phyloP scores from a whole-genome alignment of 2,113 vertebrate genomes.

The Bubo scandiacus region DNA sequence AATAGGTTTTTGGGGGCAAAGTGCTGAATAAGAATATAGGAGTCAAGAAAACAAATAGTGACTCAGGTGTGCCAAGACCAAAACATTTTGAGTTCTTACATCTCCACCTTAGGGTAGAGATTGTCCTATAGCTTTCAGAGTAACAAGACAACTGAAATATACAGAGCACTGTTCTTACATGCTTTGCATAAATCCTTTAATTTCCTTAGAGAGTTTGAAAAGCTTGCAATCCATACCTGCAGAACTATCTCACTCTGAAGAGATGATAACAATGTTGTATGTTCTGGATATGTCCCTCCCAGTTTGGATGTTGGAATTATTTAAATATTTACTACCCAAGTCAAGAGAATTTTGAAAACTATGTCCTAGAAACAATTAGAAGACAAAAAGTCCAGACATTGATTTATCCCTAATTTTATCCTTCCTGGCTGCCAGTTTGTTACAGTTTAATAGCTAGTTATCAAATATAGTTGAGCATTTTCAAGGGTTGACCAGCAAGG shows the following conservation, averaged over 20 bases:
- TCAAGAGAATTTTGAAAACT: neutral
- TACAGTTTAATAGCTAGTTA: neutral
- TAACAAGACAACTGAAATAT: neutral
- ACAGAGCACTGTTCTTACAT: neutral
- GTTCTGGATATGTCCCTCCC: neutral
- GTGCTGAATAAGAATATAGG: neutral
- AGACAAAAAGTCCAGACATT: neutral
- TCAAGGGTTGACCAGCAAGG: neutral
- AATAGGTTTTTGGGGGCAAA: neutral
- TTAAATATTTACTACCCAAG: neutral
- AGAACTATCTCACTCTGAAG: neutral
- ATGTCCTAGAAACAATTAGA: neutral
- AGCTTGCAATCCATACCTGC: rapidly evolving
- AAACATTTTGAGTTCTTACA: neutral
- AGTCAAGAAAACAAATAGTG: neutral
- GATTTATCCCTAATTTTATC: neutral
- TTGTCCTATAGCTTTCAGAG: neutral
- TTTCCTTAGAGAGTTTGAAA: neutral
- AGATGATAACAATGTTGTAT: rapidly evolving
- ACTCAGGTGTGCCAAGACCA: neutral
- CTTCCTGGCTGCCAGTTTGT: neutral
- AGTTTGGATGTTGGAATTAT: neutral
- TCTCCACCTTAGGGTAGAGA: neutral
- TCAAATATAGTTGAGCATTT: neutral
- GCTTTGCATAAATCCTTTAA: neutral